A percentile compares a stretch with the other conserved stretches of the same genome.
Evolutionary conservation across 2,113 vertebrate species (phyloP).

Genomic region (Glaucomys volans): DNA sequence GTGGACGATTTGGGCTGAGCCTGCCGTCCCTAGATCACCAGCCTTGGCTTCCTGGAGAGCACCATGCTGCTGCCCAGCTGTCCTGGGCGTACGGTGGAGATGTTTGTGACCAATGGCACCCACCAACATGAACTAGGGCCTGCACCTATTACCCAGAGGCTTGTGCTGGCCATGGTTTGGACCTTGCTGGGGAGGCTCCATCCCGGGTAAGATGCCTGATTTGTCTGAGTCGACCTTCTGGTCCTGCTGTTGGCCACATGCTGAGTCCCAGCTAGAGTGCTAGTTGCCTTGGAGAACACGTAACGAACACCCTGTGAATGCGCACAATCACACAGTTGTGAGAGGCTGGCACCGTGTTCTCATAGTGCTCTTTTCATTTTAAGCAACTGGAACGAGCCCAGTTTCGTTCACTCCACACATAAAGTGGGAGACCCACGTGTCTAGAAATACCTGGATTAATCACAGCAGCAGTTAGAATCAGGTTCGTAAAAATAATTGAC

Average conservation of each 20-base stretch:
- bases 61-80: too few relatives aligned
- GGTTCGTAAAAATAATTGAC: not conserved
- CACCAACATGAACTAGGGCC: not conserved
- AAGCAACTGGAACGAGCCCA: not conserved
- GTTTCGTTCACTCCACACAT: not conserved
- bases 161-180: not conserved
- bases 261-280: rapidly evolving
- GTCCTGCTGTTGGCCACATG: not conserved
- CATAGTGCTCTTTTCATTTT: not conserved
- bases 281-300: not conserved
- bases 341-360: not conserved
- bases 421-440: not conserved
- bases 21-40: too few relatives aligned
- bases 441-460: not conserved
- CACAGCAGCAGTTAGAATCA: not conserved
- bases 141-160: too few relatives aligned
- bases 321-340: rapidly evolving
- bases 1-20: too few relatives aligned
- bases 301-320: too few relatives aligned
- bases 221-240: not conserved
- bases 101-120: too few relatives aligned
- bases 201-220: not conserved
- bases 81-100: too few relatives aligned
- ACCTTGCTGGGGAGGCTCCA: rapidly evolving
- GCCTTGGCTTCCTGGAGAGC: too few relatives aligned